Base-by-base conservation (phyloP, 2,888 invertebrate species). In the Trilocha varians region DNA sequence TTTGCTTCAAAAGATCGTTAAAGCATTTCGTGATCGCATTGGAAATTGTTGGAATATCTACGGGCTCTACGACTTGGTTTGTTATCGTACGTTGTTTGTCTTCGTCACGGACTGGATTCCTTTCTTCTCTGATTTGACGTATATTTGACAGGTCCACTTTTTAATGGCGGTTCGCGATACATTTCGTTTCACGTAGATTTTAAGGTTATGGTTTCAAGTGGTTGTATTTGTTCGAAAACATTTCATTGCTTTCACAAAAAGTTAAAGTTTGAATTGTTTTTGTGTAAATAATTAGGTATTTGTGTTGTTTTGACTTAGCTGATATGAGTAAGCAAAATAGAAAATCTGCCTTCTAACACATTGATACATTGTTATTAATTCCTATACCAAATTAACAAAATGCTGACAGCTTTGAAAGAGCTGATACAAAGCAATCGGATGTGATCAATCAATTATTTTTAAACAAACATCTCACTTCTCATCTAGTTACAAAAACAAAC, bases 1-100 rank as follows among this genome's bases (percentile, higher is more conserved):
- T 63, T 58, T 59, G 57, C 52, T 55, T 53, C 55, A 58, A 53
- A 58, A 50, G 52, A 58, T 45, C 44, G 38, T 45, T 45, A 46
- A 52, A 32, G 38, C 43, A 47, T 46, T 55, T 48, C 44, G 52
- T 52, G 50, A 53, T 50, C 47, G 48, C 52, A 45, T 50, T 48
- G 46, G 50, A 50, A 46, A 55, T 66, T 53, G 53, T 55, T 57
- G 52, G 53, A 59, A 65, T 63, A 42, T 8, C 42, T 42, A 25
- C 25, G 25, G 25, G 62, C 38, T 8, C 42, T 42, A 25, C 25
- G 25, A 11, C 25, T 25, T 25, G 25, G 11, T 2, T 25, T 25
- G 25, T 25, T 25, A 25, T 25, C 25, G 25, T 25, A 25, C 25
- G 25, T 25, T 25, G 25, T 25, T 25, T 25, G 25, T 25, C 25